phyloP scores from a whole-genome alignment of 2,113 vertebrate genomes.

The Etia nguti region DNA sequence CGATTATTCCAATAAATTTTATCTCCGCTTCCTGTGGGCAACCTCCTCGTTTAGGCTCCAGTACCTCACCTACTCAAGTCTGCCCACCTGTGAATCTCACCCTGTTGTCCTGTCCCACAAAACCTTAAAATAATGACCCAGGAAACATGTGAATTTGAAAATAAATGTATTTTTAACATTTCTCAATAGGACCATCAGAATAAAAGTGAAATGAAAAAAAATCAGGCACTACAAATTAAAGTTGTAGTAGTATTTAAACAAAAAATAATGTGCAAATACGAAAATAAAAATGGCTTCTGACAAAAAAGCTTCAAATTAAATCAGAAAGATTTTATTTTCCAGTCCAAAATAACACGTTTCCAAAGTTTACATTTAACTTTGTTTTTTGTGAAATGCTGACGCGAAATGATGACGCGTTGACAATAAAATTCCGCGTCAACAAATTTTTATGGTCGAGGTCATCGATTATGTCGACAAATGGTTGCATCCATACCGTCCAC shows the following conservation, averaged over 20 bases:
- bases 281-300: background rate
- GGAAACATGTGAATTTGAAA: background rate
- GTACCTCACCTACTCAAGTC: background rate
- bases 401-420: no score
- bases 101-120: background rate
- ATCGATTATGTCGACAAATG: background rate
- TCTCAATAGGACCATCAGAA: background rate
- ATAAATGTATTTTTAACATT: background rate
- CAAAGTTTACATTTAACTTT: background rate
- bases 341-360: background rate
- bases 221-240: background rate
- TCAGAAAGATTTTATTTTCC: background rate
- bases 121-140: background rate
- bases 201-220: accelerated
- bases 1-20: background rate
- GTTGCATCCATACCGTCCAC: background rate
- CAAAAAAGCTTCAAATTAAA: no score
- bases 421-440: no score
- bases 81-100: background rate
- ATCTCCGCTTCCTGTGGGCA: background rate
- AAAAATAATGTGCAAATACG: background rate
- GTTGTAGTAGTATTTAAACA: background rate
- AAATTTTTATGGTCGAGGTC: no score
- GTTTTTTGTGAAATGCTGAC: background rate
- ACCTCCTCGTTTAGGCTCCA: background rate